Conservation (phyloP, 2,888 invertebrate genomes). For the Seladonia tumulorum region DNA sequence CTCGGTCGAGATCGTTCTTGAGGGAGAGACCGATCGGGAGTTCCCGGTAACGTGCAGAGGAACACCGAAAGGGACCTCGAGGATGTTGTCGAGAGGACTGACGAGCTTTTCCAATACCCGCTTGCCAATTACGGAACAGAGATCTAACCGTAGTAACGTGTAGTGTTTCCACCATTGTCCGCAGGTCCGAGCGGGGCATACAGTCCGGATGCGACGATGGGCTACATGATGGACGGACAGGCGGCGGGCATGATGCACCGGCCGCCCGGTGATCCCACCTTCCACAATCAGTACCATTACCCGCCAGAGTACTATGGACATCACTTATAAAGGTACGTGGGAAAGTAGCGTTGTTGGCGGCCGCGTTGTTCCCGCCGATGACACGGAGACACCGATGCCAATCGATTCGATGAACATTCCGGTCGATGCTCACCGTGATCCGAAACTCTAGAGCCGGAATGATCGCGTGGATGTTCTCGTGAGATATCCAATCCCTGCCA, state of each 20-base stretch:
- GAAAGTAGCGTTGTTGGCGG: slow-evolving; percentile 35
- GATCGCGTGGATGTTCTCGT: not conserved
- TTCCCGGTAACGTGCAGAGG: slow-evolving; percentile 37
- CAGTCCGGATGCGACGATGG: slow-evolving; percentile 98
- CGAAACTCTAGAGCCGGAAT: not conserved
- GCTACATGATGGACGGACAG: slow-evolving; percentile 99
- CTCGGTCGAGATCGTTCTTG: slow-evolving; percentile 23
- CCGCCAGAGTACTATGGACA: slow-evolving; percentile 97
- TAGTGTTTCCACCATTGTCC: slow-evolving; percentile 94
- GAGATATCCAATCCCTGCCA: not conserved
- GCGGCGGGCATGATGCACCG: slow-evolving; percentile 96
- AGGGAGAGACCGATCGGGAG: slow-evolving; percentile 32
- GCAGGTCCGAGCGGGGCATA: slow-evolving; percentile 98
- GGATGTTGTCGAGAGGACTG: slow-evolving; percentile 47
- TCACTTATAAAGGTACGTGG: slow-evolving; percentile 90
- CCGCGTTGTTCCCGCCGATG: not conserved
- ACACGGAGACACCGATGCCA: slow-evolving; percentile 5
- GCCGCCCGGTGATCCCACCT: slow-evolving; percentile 96
- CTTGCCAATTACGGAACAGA: slow-evolving; percentile 84
- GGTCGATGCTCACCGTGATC: slow-evolving; percentile 10
- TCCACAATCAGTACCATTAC: slow-evolving; percentile 97
- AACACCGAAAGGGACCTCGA: slow-evolving; percentile 43
- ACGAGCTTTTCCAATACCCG: slow-evolving; percentile 78
- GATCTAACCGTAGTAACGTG: slow-evolving; percentile 87
- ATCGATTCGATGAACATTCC: slow-evolving; percentile 23